phyloP scores from a whole-genome alignment of 2,113 vertebrate species.

The Syrrhaptes paradoxus region DNA sequence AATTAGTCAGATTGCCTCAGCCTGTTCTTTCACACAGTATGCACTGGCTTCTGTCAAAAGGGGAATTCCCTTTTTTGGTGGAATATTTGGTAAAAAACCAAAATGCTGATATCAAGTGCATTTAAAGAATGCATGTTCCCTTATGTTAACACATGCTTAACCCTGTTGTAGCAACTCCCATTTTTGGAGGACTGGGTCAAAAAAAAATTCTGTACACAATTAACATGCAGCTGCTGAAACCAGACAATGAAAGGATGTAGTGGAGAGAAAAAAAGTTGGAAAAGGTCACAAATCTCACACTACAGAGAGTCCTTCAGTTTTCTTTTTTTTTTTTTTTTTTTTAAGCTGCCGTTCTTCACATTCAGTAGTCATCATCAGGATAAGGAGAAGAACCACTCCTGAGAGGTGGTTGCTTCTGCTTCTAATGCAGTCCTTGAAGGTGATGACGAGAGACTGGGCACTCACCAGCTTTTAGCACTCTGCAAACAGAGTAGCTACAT shows the following conservation, averaged over 20 bases:
- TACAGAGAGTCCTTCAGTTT: background rate
- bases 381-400: background rate
- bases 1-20: background rate
- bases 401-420: background rate
- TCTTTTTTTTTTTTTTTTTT: background rate
- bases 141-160: background rate
- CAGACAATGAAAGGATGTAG: background rate
- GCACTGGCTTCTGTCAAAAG: background rate
- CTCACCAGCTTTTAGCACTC: background rate
- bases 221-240: background rate
- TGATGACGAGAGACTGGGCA: background rate
- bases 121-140: background rate
- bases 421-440: background rate
- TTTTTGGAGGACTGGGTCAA: background rate
- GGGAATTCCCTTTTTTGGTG: background rate
- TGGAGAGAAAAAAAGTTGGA: background rate
- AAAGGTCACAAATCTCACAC: background rate
- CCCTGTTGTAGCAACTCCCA: background rate
- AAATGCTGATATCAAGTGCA: background rate
- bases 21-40: background rate
- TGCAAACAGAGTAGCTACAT: background rate
- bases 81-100: background rate
- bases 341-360: slow-evolving; percentile 29
- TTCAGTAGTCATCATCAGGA: background rate
- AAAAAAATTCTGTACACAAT: background rate